A percentile compares a stretch with the other conserved stretches of the same genome.
Conservation (phyloP, 2,888 invertebrate species). For the Thera britannica region DNA sequence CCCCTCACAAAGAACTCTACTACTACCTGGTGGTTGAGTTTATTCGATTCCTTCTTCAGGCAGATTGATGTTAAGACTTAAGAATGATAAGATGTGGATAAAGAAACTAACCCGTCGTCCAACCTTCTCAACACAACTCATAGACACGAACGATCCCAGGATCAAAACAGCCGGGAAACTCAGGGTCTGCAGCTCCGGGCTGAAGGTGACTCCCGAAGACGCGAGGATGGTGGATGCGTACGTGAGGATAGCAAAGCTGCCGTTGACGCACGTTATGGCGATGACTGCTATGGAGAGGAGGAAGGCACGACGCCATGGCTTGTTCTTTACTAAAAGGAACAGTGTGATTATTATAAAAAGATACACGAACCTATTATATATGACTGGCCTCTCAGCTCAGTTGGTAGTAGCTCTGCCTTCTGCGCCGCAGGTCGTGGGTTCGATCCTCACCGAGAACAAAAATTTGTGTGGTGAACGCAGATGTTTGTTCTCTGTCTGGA, state of each 20-base stretch:
- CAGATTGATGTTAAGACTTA: too few relatives aligned
- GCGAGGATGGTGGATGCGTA: conserved; percentile 62
- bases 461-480: too few relatives aligned
- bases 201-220: conserved; percentile 62
- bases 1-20: too few relatives aligned
- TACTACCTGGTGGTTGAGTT: too few relatives aligned
- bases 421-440: too few relatives aligned
- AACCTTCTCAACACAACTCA: conserved; percentile 64
- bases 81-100: too few relatives aligned
- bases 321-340: conserved; percentile 56
- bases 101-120: conserved; percentile 63
- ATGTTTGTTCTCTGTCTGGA: too few relatives aligned
- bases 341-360: background rate
- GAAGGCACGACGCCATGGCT: conserved; percentile 58
- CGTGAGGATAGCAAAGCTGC: conserved; percentile 60
- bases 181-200: conserved; percentile 64
- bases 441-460: too few relatives aligned
- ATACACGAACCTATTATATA: too few relatives aligned
- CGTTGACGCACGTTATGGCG: conserved; percentile 56
- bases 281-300: conserved; percentile 50
- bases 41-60: too few relatives aligned
- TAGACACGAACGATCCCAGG: conserved; percentile 59
- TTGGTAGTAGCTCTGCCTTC: too few relatives aligned
- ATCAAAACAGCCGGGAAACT: conserved; percentile 70
- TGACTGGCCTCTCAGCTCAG: too few relatives aligned